Evolutionary conservation across 2,888 invertebrate species (phyloP).

Genomic region (Seira ritae): DNA sequence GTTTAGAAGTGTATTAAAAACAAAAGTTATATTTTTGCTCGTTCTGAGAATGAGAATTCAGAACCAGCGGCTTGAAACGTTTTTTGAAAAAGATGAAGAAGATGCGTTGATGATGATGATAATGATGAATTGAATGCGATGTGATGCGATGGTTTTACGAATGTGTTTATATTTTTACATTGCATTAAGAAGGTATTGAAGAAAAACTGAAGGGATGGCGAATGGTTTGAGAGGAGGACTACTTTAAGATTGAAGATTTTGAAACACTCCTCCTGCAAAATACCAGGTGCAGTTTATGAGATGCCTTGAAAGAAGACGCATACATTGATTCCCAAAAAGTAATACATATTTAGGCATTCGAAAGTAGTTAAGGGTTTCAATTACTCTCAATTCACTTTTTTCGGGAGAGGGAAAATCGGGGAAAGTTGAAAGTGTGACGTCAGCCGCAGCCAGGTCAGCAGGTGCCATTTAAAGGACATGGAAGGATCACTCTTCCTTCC

Average conservation of each 20-base stretch:
- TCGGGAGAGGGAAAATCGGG: background rate
- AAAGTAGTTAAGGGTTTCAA: background rate
- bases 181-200: no score
- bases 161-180: background rate
- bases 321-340: constrained; percentile 19
- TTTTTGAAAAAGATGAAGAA: constrained; percentile 8
- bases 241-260: constrained; percentile 31
- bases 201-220: background rate
- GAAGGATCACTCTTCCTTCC: background rate
- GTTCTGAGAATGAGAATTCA: constrained; percentile 5
- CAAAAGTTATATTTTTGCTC: constrained; percentile 12
- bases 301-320: constrained; percentile 54
- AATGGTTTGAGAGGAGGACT: background rate
- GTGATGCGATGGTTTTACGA: background rate
- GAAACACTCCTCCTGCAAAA: constrained; percentile 50
- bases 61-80: constrained; percentile 19
- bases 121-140: background rate
- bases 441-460: no score
- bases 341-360: background rate
- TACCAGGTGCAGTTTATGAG: constrained; percentile 36
- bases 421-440: background rate
- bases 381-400: background rate
- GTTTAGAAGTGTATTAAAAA: constrained; percentile 15
- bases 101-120: background rate
- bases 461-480: background rate